Evolutionary conservation across 2,113 vertebrate species (phyloP).

Genomic region (Benitochromis conjunctus): DNA sequence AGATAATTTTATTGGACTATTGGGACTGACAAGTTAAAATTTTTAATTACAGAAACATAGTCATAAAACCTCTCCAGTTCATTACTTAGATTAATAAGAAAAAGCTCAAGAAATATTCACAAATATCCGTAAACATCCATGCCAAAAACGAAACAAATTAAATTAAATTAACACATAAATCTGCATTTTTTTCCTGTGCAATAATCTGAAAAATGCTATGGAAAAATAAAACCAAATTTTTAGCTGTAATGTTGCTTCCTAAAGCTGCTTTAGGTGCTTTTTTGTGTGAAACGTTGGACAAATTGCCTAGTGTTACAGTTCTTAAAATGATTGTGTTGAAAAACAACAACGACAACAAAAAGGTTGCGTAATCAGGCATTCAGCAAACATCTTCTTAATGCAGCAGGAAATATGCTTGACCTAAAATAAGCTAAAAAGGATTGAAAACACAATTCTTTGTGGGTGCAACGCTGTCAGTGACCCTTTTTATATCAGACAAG

Average conservation of each 20-base stretch:
- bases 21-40: not conserved
- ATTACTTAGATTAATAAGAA: not conserved
- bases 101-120: not conserved
- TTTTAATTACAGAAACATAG: not conserved
- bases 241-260: rapidly evolving
- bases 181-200: not conserved
- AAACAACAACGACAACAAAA: not conserved
- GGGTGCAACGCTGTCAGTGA: not conserved
- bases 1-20: rapidly evolving
- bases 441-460: not conserved
- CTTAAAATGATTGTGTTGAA: rapidly evolving
- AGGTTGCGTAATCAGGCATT: not conserved
- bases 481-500: not conserved
- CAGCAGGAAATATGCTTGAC: not conserved
- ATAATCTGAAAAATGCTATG: not conserved
- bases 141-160: not conserved
- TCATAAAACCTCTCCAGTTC: not conserved
- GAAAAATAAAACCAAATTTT: rapidly evolving
- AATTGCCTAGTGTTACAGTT: not conserved
- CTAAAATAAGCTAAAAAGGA: not conserved
- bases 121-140: not conserved
- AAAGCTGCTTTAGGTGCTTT: rapidly evolving
- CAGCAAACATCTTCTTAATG: not conserved
- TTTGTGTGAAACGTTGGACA: not conserved
- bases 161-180: not conserved